Conservation (phyloP, 2,888 invertebrate genomes). For the Drosophila rellima region DNA sequence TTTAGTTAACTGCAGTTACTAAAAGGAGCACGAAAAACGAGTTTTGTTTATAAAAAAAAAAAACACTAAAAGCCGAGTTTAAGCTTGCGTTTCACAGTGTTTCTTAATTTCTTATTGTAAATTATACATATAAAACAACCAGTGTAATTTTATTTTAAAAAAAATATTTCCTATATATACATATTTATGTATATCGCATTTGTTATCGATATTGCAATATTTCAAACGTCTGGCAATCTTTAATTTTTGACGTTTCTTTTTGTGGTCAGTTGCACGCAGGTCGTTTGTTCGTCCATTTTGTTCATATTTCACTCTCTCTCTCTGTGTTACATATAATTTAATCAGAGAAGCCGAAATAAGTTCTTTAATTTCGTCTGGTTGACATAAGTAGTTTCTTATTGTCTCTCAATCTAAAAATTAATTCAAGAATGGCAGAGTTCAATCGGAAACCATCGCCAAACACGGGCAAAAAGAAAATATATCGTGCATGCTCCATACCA, state of each 20-base stretch:
- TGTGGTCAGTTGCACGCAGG: not conserved
- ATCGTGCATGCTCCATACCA: not conserved
- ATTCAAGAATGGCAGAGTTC: slow-evolving; percentile 9
- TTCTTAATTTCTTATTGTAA: slow-evolving; percentile 2
- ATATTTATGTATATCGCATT: not conserved
- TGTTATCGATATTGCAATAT: slow-evolving; percentile 13
- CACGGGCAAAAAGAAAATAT: not conserved
- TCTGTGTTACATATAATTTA: too few species aligned
- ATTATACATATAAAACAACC: not conserved
- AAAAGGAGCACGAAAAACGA: slow-evolving; percentile 38
- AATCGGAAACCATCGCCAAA: not conserved
- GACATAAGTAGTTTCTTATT: not conserved
- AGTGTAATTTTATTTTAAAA: not conserved
- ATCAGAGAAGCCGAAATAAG: too few species aligned
- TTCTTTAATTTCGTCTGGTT: too few species aligned
- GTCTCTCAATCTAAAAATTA: not conserved
- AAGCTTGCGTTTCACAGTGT: slow-evolving; percentile 16
- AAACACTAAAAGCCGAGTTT: not conserved
- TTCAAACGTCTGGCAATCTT: slow-evolving; percentile 9
- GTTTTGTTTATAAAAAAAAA: slow-evolving; percentile 11
- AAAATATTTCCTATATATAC: not conserved
- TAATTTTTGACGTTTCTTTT: not conserved
- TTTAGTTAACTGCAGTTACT: slow-evolving; percentile 45
- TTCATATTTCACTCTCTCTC: too few species aligned
- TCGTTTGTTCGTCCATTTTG: not conserved